Evolutionary conservation across 2,797 vertebrate species (phyloP).

Genomic region (Sphenodon punctatus): DNA sequence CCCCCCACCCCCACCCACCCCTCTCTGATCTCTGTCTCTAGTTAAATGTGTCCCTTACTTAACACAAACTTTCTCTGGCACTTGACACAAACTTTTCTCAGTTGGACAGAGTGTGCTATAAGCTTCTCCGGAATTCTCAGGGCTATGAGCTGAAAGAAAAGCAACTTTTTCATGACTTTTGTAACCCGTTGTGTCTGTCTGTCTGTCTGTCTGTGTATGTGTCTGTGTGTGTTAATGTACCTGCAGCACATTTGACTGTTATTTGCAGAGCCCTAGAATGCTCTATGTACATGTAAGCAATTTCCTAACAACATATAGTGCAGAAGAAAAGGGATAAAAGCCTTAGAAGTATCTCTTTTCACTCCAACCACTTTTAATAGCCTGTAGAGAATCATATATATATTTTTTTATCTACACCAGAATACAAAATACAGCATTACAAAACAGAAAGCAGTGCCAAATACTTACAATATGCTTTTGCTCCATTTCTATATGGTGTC

Average conservation of each 20-base stretch:
- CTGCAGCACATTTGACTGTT: constrained; percentile 44
- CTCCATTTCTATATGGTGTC: constrained; percentile 21
- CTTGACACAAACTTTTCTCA: not conserved
- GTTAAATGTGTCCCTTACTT: constrained; percentile 17
- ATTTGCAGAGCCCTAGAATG: constrained; percentile 8
- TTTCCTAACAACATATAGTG: constrained; percentile 41
- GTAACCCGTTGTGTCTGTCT: not conserved
- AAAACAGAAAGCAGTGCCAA: constrained; percentile 4
- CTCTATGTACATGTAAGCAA: constrained; percentile 30
- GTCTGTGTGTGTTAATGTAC: constrained; percentile 15
- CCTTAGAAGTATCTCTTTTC: constrained; percentile 16
- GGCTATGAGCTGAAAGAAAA: constrained; percentile 40
- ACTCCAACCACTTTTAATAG: constrained; percentile 13
- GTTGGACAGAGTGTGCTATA: constrained; percentile 11
- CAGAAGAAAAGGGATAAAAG: not conserved
- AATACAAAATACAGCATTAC: constrained; percentile 2
- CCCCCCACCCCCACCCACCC: constrained; percentile 27
- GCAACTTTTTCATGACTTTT: constrained; percentile 22
- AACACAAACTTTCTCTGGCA: constrained; percentile 6
- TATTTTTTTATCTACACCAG: not conserved
- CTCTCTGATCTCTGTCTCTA: not conserved
- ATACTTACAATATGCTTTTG: not conserved
- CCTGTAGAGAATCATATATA: constrained; percentile 1
- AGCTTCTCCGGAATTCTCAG: constrained; percentile 17
- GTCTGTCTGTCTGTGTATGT: fast-evolving